Evolutionary conservation across 2,113 vertebrate genomes (phyloP).

Genomic region (Lates calcarifer): DNA sequence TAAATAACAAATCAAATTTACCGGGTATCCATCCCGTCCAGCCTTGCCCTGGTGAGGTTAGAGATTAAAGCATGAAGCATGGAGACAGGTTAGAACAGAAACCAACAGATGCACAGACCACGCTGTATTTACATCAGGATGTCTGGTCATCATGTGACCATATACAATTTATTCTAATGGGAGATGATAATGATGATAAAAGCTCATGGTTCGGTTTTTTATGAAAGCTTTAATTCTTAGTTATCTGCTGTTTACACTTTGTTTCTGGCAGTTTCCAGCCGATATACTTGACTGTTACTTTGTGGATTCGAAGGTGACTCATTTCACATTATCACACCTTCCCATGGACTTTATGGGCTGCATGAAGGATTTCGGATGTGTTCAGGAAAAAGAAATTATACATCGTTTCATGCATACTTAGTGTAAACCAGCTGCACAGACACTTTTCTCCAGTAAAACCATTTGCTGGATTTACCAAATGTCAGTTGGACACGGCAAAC

Average conservation of each 20-base stretch:
- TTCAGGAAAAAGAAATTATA: constrained; percentile 37
- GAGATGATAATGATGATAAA: constrained; percentile 18
- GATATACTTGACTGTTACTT: constrained; percentile 1
- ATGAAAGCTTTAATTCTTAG: background rate
- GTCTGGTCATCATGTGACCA: constrained; percentile 1
- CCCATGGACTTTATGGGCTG: constrained; percentile 23
- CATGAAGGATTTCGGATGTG: background rate
- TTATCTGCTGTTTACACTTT: background rate
- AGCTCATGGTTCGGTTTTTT: background rate
- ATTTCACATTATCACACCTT: constrained; percentile 15
- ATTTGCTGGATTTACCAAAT: background rate
- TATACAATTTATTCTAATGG: background rate
- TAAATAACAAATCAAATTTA: constrained; percentile 86
- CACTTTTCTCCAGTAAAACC: constrained; percentile 17
- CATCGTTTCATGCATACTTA: constrained; percentile 45
- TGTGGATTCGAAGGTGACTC: constrained; percentile 8
- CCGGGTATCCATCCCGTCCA: constrained; percentile 98
- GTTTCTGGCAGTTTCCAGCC: background rate
- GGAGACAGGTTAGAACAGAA: constrained; percentile 65
- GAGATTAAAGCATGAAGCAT: constrained; percentile 82
- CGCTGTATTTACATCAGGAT: background rate
- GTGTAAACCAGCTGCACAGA: constrained; percentile 50
- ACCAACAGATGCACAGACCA: constrained; percentile 56
- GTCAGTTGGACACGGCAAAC: background rate
- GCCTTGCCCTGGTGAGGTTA: constrained; percentile 94